phyloP scores from a whole-genome alignment of 2,888 invertebrate genomes.

The Agrochola lota region DNA sequence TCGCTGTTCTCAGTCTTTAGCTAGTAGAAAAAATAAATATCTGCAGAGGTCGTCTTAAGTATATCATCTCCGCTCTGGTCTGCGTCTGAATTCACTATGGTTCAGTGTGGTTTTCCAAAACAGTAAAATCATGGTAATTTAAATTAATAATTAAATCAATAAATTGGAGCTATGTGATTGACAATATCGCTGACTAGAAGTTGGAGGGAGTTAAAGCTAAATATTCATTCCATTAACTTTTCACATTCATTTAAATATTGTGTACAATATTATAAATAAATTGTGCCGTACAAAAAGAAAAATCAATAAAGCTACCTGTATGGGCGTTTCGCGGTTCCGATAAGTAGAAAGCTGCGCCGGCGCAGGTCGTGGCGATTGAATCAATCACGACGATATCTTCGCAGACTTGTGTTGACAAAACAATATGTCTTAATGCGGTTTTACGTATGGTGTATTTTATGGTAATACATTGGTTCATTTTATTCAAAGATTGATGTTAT shows the following conservation, averaged over 20 bases:
- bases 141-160: not conserved
- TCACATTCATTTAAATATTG: not conserved
- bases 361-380: conserved; percentile 53
- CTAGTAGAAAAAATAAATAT: too few relatives aligned
- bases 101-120: not conserved
- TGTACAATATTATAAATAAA: conserved; percentile 13
- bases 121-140: too few relatives aligned
- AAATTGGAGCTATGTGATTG: not conserved
- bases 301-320: conserved; percentile 55
- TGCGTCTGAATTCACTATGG: not conserved
- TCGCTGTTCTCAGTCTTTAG: too few relatives aligned
- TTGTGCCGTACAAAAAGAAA: conserved; percentile 32
- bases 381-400: conserved; percentile 53
- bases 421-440: conserved; percentile 39
- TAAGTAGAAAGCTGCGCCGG: conserved; percentile 60
- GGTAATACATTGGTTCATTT: not conserved
- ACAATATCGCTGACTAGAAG: not conserved
- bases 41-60: not conserved
- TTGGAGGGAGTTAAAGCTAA: not conserved
- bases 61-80: not conserved
- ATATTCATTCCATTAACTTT: not conserved
- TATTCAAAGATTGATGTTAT: conserved; percentile 1
- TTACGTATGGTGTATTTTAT: conserved; percentile 12
- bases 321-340: conserved; percentile 47
- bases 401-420: conserved; percentile 47